Base-by-base conservation (phyloP, 1,140 invertebrate genomes). In the Aphaenogaster ashmeadi region DNA sequence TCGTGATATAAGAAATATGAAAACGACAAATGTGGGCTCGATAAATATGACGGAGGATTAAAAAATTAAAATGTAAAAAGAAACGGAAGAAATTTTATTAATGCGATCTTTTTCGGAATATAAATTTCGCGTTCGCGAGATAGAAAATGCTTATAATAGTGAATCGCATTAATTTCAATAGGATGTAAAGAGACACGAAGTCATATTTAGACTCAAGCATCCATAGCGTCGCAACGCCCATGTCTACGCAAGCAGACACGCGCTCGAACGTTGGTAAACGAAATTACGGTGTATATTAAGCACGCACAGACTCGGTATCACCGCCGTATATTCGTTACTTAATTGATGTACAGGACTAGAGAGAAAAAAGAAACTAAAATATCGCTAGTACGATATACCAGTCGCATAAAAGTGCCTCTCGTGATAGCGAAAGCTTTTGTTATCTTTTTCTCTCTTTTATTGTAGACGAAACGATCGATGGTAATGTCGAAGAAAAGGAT, bases 101-200 rank as follows among this genome's bases (percentile, higher is more conserved):
- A 41, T 9, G 21, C 11, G 15, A 62, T 18, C 11, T 60, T 33
- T 67, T 78, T 56, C 2, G 0, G 4, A 27, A 77, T 27, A 2
- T 8, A 27, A 41, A 60, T 21, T n/a, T 38, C 3, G 52, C 15
- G 33, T 15, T 36, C 0, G 6, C 3, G 6, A 11, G 33, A 75
- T 75, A 5, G 1, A 56, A 78, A 62, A n/a, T 9, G 41, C 7
- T 9, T 33, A 1, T 33, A 15, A 62, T 77, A 15, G 8, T 27
- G 13, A 44, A 78, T 77, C 8, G 21, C 15, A 74, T 79, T 86
- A 67, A 86, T 88, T 86, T 75, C 52, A 52, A n/a, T 5, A 64
- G 8, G 4, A 21, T 38, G 44, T 50, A 52, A 50, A 36, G 11
- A 38, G n/a, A 13, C 8, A 41, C 1, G 62, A 4, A 5, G 44